Evolutionary conservation across 2,113 vertebrate genomes (phyloP).

Genomic region (Brienomyrus longianalis): DNA sequence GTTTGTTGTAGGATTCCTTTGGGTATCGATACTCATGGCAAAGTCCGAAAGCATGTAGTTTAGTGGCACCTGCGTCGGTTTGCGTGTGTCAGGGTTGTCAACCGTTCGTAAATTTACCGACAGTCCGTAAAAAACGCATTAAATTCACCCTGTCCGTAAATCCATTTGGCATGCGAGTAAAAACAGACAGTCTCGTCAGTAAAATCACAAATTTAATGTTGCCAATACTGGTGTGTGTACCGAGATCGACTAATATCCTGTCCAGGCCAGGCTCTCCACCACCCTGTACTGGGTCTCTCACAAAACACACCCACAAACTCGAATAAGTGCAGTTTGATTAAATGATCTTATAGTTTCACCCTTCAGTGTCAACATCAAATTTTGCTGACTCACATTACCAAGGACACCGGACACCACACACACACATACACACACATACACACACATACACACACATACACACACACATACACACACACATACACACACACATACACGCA

Average conservation of each 20-base stretch:
- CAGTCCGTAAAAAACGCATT: background rate
- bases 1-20: background rate
- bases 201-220: background rate
- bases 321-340: background rate
- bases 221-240: background rate
- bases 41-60: background rate
- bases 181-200: background rate
- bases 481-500: no score
- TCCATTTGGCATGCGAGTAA: background rate
- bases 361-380: background rate
- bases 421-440: background rate
- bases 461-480: background rate
- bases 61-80: background rate
- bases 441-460: background rate
- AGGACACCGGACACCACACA: background rate
- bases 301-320: background rate
- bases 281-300: background rate
- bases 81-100: background rate
- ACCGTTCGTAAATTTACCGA: background rate
- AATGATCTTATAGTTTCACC: background rate
- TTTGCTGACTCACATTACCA: background rate
- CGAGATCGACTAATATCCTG: background rate
- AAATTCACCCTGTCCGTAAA: background rate
- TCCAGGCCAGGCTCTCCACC: background rate
- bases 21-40: background rate